Evolutionary conservation across 2,797 vertebrate genomes (phyloP).

Genomic region (Anabacerthia variegaticeps): DNA sequence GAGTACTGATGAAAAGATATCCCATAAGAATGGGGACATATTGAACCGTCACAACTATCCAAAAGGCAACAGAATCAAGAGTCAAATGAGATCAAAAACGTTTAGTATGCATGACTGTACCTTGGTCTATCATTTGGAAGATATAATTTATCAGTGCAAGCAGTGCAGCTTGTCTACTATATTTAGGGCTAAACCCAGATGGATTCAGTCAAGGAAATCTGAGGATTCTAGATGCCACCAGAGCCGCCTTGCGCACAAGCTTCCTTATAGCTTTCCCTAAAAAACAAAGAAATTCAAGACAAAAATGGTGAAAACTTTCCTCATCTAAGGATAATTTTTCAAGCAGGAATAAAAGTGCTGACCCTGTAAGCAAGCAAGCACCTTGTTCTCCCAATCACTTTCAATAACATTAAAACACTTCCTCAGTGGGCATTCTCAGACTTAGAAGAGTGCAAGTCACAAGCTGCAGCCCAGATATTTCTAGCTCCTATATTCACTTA

Average conservation of each 20-base stretch:
- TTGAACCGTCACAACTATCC: background rate
- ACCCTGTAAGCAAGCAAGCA: constrained; percentile 38
- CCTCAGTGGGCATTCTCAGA: background rate
- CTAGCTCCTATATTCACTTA: background rate
- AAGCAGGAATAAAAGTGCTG: constrained; percentile 58
- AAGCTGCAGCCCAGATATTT: background rate
- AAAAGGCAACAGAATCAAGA: constrained; percentile 57
- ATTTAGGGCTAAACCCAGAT: constrained; percentile 69
- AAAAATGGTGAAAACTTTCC: constrained; percentile 61
- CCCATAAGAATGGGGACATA: background rate
- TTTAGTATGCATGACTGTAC: constrained; percentile 64
- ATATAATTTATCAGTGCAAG: constrained; percentile 68
- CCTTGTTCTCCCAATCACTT: constrained; percentile 44
- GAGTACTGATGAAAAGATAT: background rate
- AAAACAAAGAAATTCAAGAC: constrained; percentile 70
- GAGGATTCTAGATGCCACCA: constrained; percentile 71
- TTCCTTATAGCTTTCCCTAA: constrained; percentile 68
- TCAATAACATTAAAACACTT: background rate
- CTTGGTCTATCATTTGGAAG: constrained; percentile 74
- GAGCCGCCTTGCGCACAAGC: constrained; percentile 64
- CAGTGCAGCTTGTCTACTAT: constrained; percentile 70
- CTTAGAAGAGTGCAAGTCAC: background rate
- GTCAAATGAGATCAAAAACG: constrained; percentile 53
- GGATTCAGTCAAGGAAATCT: constrained; percentile 72
- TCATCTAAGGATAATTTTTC: constrained; percentile 29